Base-by-base conservation (phyloP, 2,888 invertebrate genomes). In the Ypsolopha sequella region DNA sequence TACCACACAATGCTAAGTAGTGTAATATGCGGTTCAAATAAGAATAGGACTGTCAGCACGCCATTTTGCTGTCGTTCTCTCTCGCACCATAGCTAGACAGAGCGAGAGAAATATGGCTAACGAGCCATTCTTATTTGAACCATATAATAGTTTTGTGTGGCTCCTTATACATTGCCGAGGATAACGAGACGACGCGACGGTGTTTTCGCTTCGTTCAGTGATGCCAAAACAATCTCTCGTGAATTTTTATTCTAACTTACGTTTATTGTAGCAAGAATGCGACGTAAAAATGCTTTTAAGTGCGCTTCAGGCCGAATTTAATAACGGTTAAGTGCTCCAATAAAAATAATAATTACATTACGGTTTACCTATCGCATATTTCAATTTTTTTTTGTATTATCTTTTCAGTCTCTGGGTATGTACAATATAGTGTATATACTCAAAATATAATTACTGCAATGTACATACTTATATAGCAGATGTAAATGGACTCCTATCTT, bases 241-340 rank as follows among this genome's bases (percentile, higher is more conserved):
- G 43, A 13, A 13, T 6, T 13, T 6, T 9, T 35, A 33, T 11
- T 6, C 46, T 46, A 46, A 46, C 46, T 46, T 46, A 46, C 36
- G 46, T 46, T 46, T 46, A 46, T 46, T 34, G 11, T 35, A 1
- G 46, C 46, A 34, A 46, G 46, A 46, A 46, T 46, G 46, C 35
- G 46, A 46, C 46, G 46, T 46, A 35, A 35, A 46, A 46, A 46
- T 33, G 46, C 46, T 46, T 46, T 43, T 34, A 46, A 46, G 34
- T 11, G 35, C 46, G 33, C 34, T 36, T 46, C 11, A 10, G 34
- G 35, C 46, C 11, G 33, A 34, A 35, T 46, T 46, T 46, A 46
- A 46, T 46, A 46, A 35, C 35, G 46, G 6, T 46, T 46, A 46
- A 46, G 46, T 11, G 35, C 35, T 10, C 35, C 11, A 34, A 33